phyloP scores from a whole-genome alignment of 1,140 invertebrate species.

The Bactericera cockerelli region DNA sequence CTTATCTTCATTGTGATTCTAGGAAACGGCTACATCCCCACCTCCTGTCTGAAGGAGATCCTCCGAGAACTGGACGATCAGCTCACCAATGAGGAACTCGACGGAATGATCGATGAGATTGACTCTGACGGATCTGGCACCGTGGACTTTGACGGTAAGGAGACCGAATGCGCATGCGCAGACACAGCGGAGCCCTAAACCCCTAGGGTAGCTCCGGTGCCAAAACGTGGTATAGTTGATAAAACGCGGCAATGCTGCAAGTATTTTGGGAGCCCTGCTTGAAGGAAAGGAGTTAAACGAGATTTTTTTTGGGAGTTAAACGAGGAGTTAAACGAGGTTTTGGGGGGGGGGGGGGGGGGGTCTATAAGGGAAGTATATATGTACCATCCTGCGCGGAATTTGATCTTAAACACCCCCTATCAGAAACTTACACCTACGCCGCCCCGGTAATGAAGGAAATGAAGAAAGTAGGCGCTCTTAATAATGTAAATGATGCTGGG shows the following conservation, averaged over 20 bases:
- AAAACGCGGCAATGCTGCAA: background rate
- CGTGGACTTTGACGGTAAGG: constrained; percentile 49
- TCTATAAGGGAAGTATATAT: no score
- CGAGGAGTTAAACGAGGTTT: background rate
- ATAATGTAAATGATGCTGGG: no score
- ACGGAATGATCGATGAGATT: constrained; percentile 93
- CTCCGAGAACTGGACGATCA: constrained; percentile 82
- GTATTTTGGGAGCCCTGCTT: background rate
- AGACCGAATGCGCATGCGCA: background rate
- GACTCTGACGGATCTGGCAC: constrained; percentile 85
- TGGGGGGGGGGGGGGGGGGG: background rate
- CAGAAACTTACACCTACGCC: no score
- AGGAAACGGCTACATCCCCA: constrained; percentile 92
- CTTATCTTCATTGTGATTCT: no score
- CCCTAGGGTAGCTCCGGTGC: background rate
- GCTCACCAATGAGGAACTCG: constrained; percentile 76
- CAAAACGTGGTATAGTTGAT: no score
- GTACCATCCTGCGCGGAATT: no score
- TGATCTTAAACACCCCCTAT: no score
- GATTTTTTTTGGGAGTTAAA: background rate
- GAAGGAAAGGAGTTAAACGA: background rate
- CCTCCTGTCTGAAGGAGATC: constrained; percentile 79
- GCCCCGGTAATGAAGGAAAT: no score
- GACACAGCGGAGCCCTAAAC: constrained; percentile 16
- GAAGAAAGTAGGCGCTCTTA: no score